Percentiles rank a stretch among this genome's conserved stretches.
phyloP scores from a whole-genome alignment of 2,797 vertebrate species.

The Sebastolobus altivelis region DNA sequence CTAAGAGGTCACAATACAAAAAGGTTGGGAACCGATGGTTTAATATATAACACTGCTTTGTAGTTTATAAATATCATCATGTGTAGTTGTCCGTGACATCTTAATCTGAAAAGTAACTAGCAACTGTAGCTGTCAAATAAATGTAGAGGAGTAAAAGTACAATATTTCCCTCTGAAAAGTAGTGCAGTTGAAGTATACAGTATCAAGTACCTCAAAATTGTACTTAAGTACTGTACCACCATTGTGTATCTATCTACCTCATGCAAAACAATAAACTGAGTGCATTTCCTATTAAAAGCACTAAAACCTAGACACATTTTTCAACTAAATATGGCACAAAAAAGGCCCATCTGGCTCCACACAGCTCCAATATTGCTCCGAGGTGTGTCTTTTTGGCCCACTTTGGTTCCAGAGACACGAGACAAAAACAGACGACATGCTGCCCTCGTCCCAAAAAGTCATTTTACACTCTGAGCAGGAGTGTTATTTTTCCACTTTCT shows the following conservation, averaged over 20 bases:
- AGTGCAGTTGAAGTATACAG: too few species aligned
- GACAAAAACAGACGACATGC: conserved; percentile 24
- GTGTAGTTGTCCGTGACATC: background rate
- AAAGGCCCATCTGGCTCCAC: conserved; percentile 17
- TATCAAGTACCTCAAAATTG: background rate
- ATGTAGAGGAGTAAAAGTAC: background rate
- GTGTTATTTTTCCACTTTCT: conserved; percentile 73
- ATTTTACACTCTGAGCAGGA: conserved; percentile 63
- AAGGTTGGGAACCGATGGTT: too few species aligned
- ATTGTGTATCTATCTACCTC: background rate
- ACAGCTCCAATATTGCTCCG: background rate
- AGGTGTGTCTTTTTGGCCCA: conserved; percentile 28
- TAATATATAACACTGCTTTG: background rate
- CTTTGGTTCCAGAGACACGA: conserved; percentile 21
- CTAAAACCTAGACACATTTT: background rate
- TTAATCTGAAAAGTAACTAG: background rate
- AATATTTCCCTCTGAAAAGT: background rate
- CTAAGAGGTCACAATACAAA: background rate
- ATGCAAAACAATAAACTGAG: background rate
- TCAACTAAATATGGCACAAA: conserved; percentile 10
- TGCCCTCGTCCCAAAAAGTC: conserved; percentile 39
- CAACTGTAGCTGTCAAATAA: background rate
- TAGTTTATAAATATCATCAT: background rate
- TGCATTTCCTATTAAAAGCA: conserved; percentile 2
- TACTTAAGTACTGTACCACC: background rate